A percentile compares a stretch with the other conserved stretches of the same genome.
Conservation (phyloP, 2,888 invertebrate species). For the Himalopsyche japonica region DNA sequence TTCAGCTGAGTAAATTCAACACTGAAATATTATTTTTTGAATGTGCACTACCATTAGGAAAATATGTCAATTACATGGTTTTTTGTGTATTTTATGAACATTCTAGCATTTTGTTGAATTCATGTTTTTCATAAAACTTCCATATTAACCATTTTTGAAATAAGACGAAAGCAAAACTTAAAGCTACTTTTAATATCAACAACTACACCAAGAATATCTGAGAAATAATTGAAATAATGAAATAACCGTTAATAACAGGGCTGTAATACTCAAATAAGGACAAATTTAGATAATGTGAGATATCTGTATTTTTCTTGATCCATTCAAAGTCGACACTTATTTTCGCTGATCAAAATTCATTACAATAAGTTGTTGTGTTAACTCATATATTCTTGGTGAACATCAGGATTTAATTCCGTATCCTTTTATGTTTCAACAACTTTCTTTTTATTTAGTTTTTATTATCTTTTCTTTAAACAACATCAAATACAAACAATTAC, state of each 20-base stretch:
- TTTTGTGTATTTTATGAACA: too few relatives aligned
- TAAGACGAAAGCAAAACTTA: not conserved
- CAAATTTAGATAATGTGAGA: not conserved
- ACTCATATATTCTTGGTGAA: not conserved
- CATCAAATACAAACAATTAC: slow-evolving; percentile 6
- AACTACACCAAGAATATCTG: not conserved
- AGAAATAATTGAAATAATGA: not conserved
- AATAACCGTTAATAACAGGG: not conserved
- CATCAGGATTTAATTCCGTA: not conserved
- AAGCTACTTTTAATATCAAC: not conserved
- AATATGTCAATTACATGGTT: too few relatives aligned
- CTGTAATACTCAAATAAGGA: not conserved
- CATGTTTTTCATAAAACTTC: too few relatives aligned
- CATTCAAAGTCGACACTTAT: not conserved
- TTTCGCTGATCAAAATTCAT: not conserved
- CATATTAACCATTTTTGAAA: too few relatives aligned
- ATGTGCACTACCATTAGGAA: too few relatives aligned
- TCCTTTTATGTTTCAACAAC: not conserved
- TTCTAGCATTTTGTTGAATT: too few relatives aligned
- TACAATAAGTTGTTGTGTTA: not conserved
- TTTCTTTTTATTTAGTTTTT: not conserved
- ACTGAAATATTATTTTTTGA: too few relatives aligned
- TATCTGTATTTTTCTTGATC: not conserved
- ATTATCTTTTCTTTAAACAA: not conserved
- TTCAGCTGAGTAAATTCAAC: too few relatives aligned